Conservation (phyloP, 2,797 vertebrate species). For the Onychomys arenicola region DNA sequence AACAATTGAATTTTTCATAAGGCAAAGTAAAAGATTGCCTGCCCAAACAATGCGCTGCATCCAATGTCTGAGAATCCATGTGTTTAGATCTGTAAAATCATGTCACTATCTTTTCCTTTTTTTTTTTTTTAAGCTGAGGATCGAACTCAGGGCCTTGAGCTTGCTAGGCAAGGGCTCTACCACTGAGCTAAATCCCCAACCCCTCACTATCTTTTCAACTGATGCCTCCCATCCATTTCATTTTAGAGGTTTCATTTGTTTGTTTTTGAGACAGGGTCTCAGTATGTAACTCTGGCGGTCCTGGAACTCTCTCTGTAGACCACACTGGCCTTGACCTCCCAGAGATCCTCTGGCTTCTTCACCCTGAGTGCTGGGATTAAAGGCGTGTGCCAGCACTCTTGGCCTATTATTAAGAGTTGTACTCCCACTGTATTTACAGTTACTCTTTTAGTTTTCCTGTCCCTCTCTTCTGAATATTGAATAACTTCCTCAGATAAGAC, state of each 20-base stretch:
- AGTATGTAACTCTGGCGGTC: neutral
- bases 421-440: neutral
- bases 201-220: neutral
- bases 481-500: neutral
- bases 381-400: neutral
- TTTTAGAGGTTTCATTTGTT: neutral
- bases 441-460: neutral
- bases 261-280: neutral
- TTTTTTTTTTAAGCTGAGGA: too few relatives aligned
- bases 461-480: neutral
- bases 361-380: neutral
- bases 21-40: neutral
- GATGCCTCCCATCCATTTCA: neutral
- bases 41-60: neutral
- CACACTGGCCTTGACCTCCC: neutral
- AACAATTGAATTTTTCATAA: conserved; percentile 8
- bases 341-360: neutral
- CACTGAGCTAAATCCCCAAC: too few relatives aligned
- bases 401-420: neutral
- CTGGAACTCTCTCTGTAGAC: neutral
- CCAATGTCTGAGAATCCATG: neutral
- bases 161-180: too few relatives aligned
- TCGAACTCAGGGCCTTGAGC: too few relatives aligned
- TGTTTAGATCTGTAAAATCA: conserved; percentile 13
- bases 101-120: neutral